Evolutionary conservation across 2,113 vertebrate genomes (phyloP).

Genomic region (Dendropsophus ebraccatus): DNA sequence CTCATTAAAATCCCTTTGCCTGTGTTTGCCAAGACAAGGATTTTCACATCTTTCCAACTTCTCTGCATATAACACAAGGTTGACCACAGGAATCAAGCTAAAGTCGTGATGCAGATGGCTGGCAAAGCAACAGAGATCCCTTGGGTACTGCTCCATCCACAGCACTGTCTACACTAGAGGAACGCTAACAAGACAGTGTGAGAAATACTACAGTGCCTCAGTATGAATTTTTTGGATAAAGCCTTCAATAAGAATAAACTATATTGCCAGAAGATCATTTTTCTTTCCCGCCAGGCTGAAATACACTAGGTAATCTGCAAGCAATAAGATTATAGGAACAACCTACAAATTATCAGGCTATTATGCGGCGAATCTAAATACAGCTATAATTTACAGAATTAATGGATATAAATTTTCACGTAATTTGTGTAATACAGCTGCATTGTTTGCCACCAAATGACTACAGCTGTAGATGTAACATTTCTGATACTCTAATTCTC

Average conservation of each 20-base stretch:
- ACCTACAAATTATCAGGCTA: background rate
- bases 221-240: conserved; percentile 35
- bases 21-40: conserved; percentile 50
- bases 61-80: conserved; percentile 47
- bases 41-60: conserved; percentile 52
- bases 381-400: background rate
- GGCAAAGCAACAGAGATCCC: conserved; percentile 51
- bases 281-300: conserved; percentile 1
- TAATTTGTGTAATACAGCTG: conserved; percentile 39
- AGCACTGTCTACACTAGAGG: conserved; percentile 40
- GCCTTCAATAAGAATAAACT: conserved; percentile 44
- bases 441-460: conserved; percentile 50
- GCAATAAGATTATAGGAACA: conserved; percentile 11
- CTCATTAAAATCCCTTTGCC: conserved; percentile 56
- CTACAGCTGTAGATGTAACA: conserved; percentile 79
- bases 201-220: conserved; percentile 29
- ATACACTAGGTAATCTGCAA: background rate
- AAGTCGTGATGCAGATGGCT: conserved; percentile 52
- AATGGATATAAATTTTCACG: background rate
- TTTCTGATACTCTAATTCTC: conserved; percentile 80
- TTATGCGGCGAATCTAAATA: background rate
- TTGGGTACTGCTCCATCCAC: conserved; percentile 48
- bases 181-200: conserved; percentile 55
- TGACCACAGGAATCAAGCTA: conserved; percentile 56
- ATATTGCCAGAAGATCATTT: conserved; percentile 22